Percentiles rank a stretch among this genome's conserved stretches.
phyloP scores from a whole-genome alignment of 2,888 invertebrate genomes.

The Macaria notata region DNA sequence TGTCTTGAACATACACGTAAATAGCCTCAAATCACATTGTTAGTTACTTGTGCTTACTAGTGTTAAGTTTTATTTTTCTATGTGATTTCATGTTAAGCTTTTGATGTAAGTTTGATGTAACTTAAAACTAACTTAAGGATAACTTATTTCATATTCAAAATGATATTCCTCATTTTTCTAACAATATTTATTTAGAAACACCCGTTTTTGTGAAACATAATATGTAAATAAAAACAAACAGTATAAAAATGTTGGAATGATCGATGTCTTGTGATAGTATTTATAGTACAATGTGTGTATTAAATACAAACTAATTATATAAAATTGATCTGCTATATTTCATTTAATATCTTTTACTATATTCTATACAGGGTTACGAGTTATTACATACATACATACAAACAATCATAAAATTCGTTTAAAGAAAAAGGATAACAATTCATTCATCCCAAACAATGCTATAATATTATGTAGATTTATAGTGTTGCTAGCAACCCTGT shows the following conservation, averaged over 20 bases:
- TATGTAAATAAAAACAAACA: constrained; percentile 1
- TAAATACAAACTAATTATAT: constrained; percentile 15
- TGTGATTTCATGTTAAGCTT: not conserved
- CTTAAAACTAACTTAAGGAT: no score
- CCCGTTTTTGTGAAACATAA: not conserved
- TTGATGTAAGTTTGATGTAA: no score
- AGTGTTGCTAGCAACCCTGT: no score
- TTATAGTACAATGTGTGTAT: constrained; percentile 13
- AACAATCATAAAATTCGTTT: no score
- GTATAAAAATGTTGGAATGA: constrained; percentile 13
- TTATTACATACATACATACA: no score
- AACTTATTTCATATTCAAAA: no score
- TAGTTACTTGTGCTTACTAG: not conserved
- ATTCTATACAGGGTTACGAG: not conserved
- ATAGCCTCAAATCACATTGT: no score
- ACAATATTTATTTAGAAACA: constrained; percentile 12
- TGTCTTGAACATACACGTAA: no score
- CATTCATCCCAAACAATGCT: no score
- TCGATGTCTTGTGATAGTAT: constrained; percentile 6
- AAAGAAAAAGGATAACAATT: no score
- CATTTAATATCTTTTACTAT: not conserved
- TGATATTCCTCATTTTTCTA: not conserved
- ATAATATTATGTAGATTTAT: no score
- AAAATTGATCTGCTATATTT: constrained; percentile 12
- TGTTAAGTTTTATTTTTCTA: not conserved